A percentile compares a stretch with the other conserved stretches of the same genome.
Evolutionary conservation across 2,797 vertebrate genomes (phyloP).

Genomic region (Pseudocheirus occidentalis): DNA sequence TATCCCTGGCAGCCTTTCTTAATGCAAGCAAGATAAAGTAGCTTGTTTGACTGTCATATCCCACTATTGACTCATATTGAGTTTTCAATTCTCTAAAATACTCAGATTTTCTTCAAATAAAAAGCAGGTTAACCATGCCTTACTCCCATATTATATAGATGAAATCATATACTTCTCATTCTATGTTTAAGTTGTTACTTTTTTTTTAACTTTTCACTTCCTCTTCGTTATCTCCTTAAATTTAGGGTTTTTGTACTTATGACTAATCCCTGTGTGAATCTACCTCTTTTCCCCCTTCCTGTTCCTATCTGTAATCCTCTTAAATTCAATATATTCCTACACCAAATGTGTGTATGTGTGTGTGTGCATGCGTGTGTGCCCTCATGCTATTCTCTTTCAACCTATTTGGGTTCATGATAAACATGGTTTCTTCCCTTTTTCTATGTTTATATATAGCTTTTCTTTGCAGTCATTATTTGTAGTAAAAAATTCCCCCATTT

Average conservation of each 20-base stretch:
- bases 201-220: neutral
- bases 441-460: neutral
- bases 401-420: neutral
- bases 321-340: neutral
- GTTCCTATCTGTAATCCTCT: neutral
- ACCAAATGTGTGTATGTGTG: neutral
- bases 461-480: neutral
- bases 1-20: neutral
- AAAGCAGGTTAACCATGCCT: neutral
- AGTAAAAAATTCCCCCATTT: neutral
- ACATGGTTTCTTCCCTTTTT: neutral
- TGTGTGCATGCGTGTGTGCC: too few relatives aligned
- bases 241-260: neutral
- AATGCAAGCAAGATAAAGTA: neutral
- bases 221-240: neutral
- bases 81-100: neutral
- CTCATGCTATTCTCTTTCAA: neutral
- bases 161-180: neutral
- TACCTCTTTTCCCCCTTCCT: neutral
- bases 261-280: neutral
- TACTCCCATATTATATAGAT: neutral
- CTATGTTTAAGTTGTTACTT: neutral
- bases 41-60: neutral
- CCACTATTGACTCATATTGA: neutral
- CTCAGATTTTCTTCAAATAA: neutral